Evolutionary conservation across 1,140 invertebrate genomes (phyloP).

Genomic region (Cyrtorhinus lividipennis): DNA sequence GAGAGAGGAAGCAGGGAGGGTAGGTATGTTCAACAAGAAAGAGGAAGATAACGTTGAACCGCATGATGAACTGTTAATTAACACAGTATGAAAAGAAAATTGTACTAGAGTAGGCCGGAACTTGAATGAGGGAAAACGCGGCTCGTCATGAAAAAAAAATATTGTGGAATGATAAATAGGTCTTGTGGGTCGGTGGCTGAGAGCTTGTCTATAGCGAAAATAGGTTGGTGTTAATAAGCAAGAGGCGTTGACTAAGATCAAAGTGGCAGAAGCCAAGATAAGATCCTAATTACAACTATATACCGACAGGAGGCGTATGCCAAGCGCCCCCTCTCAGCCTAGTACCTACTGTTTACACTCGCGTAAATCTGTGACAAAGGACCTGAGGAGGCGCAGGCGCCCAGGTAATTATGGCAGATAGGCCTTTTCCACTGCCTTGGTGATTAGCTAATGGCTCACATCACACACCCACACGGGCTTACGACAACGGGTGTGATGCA

Average conservation of each 20-base stretch:
- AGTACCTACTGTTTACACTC: not conserved
- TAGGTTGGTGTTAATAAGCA: slow-evolving; percentile 8
- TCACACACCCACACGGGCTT: not conserved
- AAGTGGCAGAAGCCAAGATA: not conserved
- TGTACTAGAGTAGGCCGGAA: not conserved
- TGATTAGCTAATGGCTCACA: slow-evolving; percentile 9
- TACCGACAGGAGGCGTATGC: slow-evolving; percentile 3
- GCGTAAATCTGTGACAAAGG: slow-evolving; percentile 1
- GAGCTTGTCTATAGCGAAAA: slow-evolving; percentile 1
- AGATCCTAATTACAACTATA: slow-evolving; percentile 10
- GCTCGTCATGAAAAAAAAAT: not conserved
- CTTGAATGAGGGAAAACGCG: slow-evolving; percentile 1
- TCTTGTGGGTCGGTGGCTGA: not conserved
- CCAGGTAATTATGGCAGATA: slow-evolving; percentile 9
- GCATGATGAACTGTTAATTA: slow-evolving; percentile 3
- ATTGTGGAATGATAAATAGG: not conserved
- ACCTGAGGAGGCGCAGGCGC: not conserved
- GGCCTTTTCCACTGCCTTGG: not conserved
- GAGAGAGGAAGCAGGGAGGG: not conserved
- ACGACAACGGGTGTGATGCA: not conserved
- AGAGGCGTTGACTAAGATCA: not conserved
- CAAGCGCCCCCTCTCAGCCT: no score
- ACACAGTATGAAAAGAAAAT: not conserved
- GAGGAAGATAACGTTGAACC: not conserved
- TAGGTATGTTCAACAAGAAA: not conserved